A percentile compares a stretch with the other conserved stretches of the same genome.
Conservation (phyloP, 2,797 vertebrate genomes). For the Danio choprae region DNA sequence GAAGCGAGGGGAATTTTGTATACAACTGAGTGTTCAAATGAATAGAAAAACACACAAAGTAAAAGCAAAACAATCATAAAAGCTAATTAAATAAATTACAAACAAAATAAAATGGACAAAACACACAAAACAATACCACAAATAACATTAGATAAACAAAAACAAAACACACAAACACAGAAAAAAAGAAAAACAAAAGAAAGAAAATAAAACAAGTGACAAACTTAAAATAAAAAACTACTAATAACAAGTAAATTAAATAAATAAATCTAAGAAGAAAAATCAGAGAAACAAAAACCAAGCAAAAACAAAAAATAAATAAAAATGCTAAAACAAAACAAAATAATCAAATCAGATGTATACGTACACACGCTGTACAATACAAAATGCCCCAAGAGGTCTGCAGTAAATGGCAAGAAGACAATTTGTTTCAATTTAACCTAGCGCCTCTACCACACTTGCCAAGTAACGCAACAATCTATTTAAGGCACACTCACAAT, state of each 20-base stretch:
- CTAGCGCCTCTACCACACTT: neutral
- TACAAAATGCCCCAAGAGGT: neutral
- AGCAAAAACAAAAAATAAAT: neutral
- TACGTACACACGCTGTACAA: neutral
- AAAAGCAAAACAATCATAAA: neutral
- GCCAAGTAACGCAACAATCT: neutral
- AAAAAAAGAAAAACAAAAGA: neutral
- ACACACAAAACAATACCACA: neutral
- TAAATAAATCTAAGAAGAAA: no score
- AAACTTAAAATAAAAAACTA: neutral
- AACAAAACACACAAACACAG: neutral
- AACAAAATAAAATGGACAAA: neutral
- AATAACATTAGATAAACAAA: neutral
- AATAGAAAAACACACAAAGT: neutral
- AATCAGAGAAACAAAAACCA: neutral
- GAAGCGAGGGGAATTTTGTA: neutral
- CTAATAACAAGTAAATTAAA: no score
- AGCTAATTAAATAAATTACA: neutral
- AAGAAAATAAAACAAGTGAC: neutral
- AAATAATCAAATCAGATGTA: neutral
- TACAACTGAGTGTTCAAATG: neutral
- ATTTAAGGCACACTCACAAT: slow-evolving; percentile 9
- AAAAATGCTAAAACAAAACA: neutral
- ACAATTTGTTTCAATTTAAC: slow-evolving; percentile 1
- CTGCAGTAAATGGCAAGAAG: neutral